Percentiles rank a stretch among this genome's conserved stretches.
Conservation (phyloP, 1,140 invertebrate genomes). For the Gonatopus flavifemur region DNA sequence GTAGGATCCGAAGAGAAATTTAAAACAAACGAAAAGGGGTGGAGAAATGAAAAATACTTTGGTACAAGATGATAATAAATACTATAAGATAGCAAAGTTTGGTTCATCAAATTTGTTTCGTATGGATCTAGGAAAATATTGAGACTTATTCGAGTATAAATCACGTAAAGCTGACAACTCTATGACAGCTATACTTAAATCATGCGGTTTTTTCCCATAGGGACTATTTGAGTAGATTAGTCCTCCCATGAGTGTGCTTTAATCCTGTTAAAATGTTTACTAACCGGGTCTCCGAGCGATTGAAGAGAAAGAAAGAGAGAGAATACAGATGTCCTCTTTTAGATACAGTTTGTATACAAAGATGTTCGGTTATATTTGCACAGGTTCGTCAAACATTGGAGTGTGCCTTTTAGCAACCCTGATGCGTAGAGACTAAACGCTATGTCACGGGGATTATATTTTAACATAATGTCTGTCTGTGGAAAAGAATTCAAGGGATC, state of each 20-base stretch:
- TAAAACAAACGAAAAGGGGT: neutral
- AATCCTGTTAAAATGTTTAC: slow-evolving; percentile 60
- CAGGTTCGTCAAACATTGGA: slow-evolving; percentile 56
- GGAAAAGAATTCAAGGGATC: too few species aligned
- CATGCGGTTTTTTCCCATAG: slow-evolving; percentile 40
- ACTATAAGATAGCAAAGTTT: neutral
- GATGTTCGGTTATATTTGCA: slow-evolving; percentile 51
- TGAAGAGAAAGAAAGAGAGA: too few species aligned
- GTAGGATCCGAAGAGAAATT: too few species aligned
- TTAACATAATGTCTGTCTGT: too few species aligned
- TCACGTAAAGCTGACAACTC: slow-evolving; percentile 38
- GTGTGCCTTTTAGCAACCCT: slow-evolving; percentile 51
- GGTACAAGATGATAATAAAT: neutral
- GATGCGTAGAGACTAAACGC: slow-evolving; percentile 44
- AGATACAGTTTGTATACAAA: slow-evolving; percentile 31
- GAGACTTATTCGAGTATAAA: slow-evolving; percentile 23
- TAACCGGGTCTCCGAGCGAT: too few species aligned
- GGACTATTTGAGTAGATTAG: slow-evolving; percentile 51
- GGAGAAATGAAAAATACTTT: neutral
- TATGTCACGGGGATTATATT: slow-evolving; percentile 38
- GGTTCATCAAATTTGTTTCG: neutral
- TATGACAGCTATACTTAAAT: slow-evolving; percentile 49
- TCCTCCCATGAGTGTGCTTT: slow-evolving; percentile 48
- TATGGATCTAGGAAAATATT: slow-evolving; percentile 1
- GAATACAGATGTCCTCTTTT: slow-evolving; percentile 40